Percentiles rank a stretch among this genome's conserved stretches.
phyloP scores from a whole-genome alignment of 1,140 invertebrate species.

The Leptinotarsa undecemlineata region DNA sequence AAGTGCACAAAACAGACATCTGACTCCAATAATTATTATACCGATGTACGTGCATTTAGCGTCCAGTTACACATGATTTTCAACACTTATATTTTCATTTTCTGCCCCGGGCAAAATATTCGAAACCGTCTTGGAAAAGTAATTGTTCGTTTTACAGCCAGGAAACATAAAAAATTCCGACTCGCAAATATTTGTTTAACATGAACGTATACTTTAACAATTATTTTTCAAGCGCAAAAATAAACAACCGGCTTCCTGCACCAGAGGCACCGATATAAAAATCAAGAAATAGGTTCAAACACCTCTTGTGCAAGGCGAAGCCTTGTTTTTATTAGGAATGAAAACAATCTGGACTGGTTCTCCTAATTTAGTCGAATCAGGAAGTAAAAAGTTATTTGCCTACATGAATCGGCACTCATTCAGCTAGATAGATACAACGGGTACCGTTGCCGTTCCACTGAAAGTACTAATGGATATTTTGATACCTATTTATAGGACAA shows the following conservation, averaged over 20 bases:
- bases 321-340: too few species aligned
- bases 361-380: not conserved
- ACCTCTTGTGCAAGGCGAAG: not conserved
- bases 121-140: too few species aligned
- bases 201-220: not conserved
- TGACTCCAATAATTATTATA: too few species aligned
- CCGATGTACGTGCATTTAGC: too few species aligned
- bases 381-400: slow-evolving; percentile 1
- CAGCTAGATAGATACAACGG: not conserved
- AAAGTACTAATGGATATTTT: not conserved
- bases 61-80: too few species aligned
- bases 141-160: too few species aligned
- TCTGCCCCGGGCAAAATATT: too few species aligned
- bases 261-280: not conserved
- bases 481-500: not conserved
- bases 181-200: not conserved
- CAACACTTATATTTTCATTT: too few species aligned
- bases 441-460: not conserved
- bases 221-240: not conserved
- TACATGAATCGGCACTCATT: not conserved
- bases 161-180: too few species aligned
- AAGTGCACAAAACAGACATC: too few species aligned
- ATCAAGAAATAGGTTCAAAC: not conserved
- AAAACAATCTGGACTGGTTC: not conserved
- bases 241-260: not conserved